Evolutionary conservation across 2,888 invertebrate species (phyloP), one percentile per base, ranked within the genome.

Genomic region (Agrilus biguttatus): DNA sequence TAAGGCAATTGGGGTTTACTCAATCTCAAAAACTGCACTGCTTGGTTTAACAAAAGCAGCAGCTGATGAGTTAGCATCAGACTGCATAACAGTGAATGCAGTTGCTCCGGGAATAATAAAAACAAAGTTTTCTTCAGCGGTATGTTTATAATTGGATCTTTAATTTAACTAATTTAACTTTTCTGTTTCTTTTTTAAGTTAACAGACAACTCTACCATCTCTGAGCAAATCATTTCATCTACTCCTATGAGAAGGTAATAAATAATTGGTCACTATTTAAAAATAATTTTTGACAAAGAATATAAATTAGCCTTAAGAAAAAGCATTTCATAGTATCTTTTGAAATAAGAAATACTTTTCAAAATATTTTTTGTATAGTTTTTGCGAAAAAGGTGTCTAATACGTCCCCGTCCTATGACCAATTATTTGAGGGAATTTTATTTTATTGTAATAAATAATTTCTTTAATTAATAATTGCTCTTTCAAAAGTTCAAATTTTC

Each of bases 1-100:
- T 33, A 60, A 91, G 85, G 63, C 83, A n/a, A 64, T 95, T 46
- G 92, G 91, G 13, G 77, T 86, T 2, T 96, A 96, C 65, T 85
- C 88, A 33, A 82, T 97, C 0, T 92, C 89, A 63, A 97, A 97
- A 70, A 93, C 95, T 3, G 82, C 93, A 5, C 67, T 97, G 39
- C 66, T 96, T 46, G 93, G 93, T 7, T 63, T 97, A 36, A 84
- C 87, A 1, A 92, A 90, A 70, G 82, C 83, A 37, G 77, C 88
- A 32, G 80, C 90, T 2, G 69, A 71, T 47, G 84, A 89, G 60
- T 68, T 90, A 35, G 86, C 83, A 0, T 55, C 68, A 8, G 81
- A 84, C 49, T 89, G 90, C 51, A 92, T 97, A 51, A 76, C 93
- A 51, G 92, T 96, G 0, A 97, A 97, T 63, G 84, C 86, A 55